Evolutionary conservation across 2,888 invertebrate species (phyloP).

Genomic region (Marasmarcha lunaedactyla): DNA sequence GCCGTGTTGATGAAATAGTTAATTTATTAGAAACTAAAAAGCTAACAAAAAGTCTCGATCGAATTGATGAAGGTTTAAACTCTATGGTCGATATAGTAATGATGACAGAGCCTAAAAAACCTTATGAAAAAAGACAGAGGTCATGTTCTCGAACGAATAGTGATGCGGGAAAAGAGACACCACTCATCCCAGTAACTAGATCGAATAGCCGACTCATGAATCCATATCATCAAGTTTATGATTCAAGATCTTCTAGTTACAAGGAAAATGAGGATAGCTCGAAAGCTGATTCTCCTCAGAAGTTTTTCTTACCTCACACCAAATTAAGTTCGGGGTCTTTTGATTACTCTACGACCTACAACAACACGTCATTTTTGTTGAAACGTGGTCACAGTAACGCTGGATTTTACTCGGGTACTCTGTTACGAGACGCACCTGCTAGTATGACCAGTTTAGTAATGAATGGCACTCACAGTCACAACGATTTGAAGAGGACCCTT

Average conservation of each 20-base stretch:
- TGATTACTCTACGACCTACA: conserved; percentile 44
- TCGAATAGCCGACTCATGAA: conserved; percentile 32
- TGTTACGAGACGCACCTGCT: conserved; percentile 55
- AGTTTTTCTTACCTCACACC: conserved; percentile 40
- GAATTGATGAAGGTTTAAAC: conserved; percentile 80
- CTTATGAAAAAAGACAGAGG: conserved; percentile 52
- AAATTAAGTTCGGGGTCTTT: conserved; percentile 41
- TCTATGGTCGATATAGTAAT: conserved; percentile 80
- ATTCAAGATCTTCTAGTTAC: conserved; percentile 32
- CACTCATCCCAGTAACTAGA: conserved; percentile 42
- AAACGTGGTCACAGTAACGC: conserved; percentile 74
- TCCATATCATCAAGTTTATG: conserved; percentile 26
- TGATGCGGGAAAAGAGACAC: conserved; percentile 46
- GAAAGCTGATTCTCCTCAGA: conserved; percentile 41
- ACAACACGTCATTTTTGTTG: conserved; percentile 69
- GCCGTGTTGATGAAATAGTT: conserved; percentile 57
- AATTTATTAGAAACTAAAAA: conserved; percentile 72
- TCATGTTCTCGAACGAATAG: conserved; percentile 50
- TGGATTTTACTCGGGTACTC: conserved; percentile 74
- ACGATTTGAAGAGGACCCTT: conserved; percentile 53
- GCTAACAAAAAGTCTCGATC: conserved; percentile 81
- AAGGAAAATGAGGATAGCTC: conserved; percentile 30
- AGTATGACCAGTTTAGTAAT: conserved; percentile 59
- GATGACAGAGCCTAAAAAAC: conserved; percentile 64
- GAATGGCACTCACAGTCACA: conserved; percentile 52